Conservation (phyloP, 2,797 vertebrate species). For the Parambassis ranga region DNA sequence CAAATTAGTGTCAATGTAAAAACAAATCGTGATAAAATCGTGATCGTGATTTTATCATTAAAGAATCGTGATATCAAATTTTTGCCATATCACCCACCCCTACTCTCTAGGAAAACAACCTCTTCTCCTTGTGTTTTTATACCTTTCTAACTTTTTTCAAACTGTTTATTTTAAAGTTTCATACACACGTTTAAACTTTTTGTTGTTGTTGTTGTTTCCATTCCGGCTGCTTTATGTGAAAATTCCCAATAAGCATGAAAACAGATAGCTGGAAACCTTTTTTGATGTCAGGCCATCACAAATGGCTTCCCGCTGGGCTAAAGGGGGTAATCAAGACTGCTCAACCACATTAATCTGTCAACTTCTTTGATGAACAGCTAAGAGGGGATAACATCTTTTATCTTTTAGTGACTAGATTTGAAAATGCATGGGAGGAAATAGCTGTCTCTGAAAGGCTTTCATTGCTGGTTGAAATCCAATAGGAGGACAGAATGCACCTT, state of each 20-base stretch:
- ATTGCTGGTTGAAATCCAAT: not conserved
- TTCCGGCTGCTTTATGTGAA: not conserved
- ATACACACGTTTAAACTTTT: not conserved
- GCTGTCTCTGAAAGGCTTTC: not conserved
- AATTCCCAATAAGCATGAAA: not conserved
- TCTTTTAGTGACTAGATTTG: not conserved
- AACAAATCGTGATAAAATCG: too few relatives aligned
- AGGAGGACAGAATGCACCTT: slow-evolving; percentile 7
- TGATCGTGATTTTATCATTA: too few relatives aligned
- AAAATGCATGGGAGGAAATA: not conserved
- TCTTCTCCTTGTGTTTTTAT: slow-evolving; percentile 17
- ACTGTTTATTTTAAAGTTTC: not conserved
- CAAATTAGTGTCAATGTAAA: too few relatives aligned
- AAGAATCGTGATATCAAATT: too few relatives aligned
- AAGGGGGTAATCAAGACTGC: not conserved
- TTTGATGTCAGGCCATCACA: not conserved
- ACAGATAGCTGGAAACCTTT: not conserved
- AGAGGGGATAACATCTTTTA: slow-evolving; percentile 16
- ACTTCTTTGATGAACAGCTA: slow-evolving; percentile 18
- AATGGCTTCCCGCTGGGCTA: not conserved
- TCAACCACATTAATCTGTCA: slow-evolving; percentile 18
- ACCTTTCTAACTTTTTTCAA: not conserved
- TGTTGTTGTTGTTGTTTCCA: not conserved
- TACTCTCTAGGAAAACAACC: slow-evolving; percentile 18
- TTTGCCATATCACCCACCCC: too few relatives aligned